Evolutionary conservation across 2,888 invertebrate genomes (phyloP), one percentile per base, ranked within the genome.

Genomic region (Sarcophaga caerulescens): DNA sequence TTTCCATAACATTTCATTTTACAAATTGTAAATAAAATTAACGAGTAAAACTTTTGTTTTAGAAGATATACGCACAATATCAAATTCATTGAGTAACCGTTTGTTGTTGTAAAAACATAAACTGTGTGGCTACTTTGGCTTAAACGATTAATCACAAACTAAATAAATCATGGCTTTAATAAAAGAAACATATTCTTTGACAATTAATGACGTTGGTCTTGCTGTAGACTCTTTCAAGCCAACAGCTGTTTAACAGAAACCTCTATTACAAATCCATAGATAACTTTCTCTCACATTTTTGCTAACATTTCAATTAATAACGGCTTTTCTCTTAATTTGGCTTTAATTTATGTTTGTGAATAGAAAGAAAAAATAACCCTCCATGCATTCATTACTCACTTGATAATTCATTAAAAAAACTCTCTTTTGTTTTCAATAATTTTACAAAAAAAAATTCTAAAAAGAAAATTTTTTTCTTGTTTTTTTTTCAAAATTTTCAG

Each of bases 401-500:
- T 14, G 21, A 59, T 25, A 8, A 6, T 35, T 4, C 17, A n/a
- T n/a, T n/a, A 45, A 47, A 45, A n/a, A 21, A 68, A 68, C 35
- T n/a, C 35, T 45, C 52, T 73, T 79, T 2, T 14, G 52, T 52
- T 52, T 52, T 52, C 14, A 17, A 44, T 68, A 73, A 4, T 19
- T n/a, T 19, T 60, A 44, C 6, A 23, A 25, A 73, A 14, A 23
- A 52, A 59, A 74, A 84, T 77, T 84, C 78, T 84, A 84, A 84
- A 86, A n/a, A 5, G 75, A 83, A 82, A 71, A 52, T 73, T 69
- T 76, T 77, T 86, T 70, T 21, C 6, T 77, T 77, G 35, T 73
- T 69, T 80, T 77, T 84, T 21, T 11, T 80, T 77, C 75, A 74
- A 86, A 84, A 86, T 84, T 86, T 86, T 71, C 86, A 86, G 84